Percentiles rank a stretch among this genome's conserved stretches.
Conservation (phyloP, 2,113 vertebrate species). For the Chloroceryle aenea region DNA sequence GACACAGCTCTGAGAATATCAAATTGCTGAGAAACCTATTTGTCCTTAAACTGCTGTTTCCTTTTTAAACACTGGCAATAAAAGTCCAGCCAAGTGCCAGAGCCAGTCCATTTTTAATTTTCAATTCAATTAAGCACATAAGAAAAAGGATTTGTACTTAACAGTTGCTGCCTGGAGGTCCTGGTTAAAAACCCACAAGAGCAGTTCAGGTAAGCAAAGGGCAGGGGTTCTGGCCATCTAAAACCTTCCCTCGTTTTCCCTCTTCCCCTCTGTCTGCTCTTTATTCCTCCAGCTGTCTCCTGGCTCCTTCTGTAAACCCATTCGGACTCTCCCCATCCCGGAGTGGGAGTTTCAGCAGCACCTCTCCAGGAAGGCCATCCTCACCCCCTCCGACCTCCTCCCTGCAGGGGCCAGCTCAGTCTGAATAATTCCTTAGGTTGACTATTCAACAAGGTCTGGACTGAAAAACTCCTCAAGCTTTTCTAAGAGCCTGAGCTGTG, state of each 20-base stretch:
- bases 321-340: background rate
- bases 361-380: background rate
- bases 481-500: background rate
- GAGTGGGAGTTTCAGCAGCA: background rate
- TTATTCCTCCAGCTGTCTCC: background rate
- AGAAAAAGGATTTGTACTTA: background rate
- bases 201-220: background rate
- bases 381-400: background rate
- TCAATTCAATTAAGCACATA: background rate
- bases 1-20: background rate
- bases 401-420: background rate
- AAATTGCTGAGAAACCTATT: slow-evolving; percentile 22
- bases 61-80: slow-evolving; percentile 31
- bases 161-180: background rate
- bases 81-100: slow-evolving; percentile 9
- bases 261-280: background rate
- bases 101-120: slow-evolving; percentile 19
- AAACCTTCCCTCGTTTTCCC: background rate
- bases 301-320: background rate
- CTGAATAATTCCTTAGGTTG: background rate
- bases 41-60: slow-evolving; percentile 38
- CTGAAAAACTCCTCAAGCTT: background rate
- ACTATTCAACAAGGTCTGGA: background rate
- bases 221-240: background rate
- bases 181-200: background rate